Evolutionary conservation across 2,797 vertebrate species (phyloP).

Genomic region (Emydoidea blandingii): DNA sequence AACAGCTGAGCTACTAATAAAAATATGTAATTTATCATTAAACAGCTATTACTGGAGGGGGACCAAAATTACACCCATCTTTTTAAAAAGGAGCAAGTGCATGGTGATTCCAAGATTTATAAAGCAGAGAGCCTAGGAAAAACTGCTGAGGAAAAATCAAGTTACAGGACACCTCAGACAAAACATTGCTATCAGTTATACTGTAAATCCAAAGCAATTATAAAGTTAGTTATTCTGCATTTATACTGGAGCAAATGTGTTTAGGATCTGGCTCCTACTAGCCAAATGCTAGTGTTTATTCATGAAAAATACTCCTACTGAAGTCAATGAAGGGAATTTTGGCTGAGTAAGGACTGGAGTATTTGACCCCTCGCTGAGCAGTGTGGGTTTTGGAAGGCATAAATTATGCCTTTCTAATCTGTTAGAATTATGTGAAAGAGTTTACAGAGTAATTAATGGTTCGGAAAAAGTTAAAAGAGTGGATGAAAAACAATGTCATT

Average conservation of each 20-base stretch:
- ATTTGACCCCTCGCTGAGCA: neutral
- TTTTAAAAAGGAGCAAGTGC: neutral
- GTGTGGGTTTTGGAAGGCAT: neutral
- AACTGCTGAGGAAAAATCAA: constrained; percentile 29
- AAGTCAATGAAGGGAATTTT: neutral
- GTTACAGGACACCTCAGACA: neutral
- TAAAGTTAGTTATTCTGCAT: neutral
- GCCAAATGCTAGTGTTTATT: neutral
- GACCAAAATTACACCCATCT: neutral
- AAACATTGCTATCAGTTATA: neutral
- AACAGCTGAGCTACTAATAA: neutral
- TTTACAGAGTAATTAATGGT: neutral
- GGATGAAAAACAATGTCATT: neutral
- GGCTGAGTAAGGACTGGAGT: neutral
- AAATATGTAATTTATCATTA: constrained; percentile 7
- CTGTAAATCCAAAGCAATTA: neutral
- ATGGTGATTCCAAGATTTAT: neutral
- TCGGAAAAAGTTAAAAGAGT: neutral
- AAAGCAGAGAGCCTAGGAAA: neutral
- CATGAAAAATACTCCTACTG: neutral
- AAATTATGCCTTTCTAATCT: neutral
- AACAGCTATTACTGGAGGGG: neutral
- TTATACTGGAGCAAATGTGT: constrained; percentile 2
- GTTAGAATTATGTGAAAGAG: neutral
- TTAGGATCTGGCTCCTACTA: neutral